Percentiles rank a stretch among this genome's conserved stretches.
Evolutionary conservation across 2,888 invertebrate species (phyloP).

Genomic region (Erebia epiphron): DNA sequence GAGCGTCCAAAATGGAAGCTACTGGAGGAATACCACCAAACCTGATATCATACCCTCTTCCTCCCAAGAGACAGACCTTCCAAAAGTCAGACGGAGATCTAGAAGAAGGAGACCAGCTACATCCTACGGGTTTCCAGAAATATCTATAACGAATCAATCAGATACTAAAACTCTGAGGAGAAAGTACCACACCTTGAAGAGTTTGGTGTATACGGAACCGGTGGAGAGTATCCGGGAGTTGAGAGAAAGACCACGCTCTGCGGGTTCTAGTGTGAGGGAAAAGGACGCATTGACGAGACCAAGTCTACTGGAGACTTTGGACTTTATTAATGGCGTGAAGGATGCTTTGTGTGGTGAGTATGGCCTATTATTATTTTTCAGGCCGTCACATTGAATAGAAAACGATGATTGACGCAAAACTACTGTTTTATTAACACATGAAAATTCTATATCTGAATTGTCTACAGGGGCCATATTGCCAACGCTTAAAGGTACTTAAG

Average conservation of each 20-base stretch:
- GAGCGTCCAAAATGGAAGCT: slow-evolving; percentile 68
- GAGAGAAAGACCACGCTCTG: slow-evolving; percentile 69
- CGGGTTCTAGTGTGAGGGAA: slow-evolving; percentile 71
- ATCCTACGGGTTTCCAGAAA: slow-evolving; percentile 72
- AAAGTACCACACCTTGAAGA: slow-evolving; percentile 62
- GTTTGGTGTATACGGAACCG: slow-evolving; percentile 71
- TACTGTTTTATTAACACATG: too few relatives aligned
- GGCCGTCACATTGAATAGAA: neutral
- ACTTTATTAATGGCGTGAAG: slow-evolving; percentile 75
- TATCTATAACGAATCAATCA: slow-evolving; percentile 66
- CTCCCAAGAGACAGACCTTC: slow-evolving; percentile 54
- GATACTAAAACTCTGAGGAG: slow-evolving; percentile 60
- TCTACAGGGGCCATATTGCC: too few relatives aligned
- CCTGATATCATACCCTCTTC: slow-evolving; percentile 72
- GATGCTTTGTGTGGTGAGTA: slow-evolving; percentile 69
- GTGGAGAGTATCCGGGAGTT: slow-evolving; percentile 70
- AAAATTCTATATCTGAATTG: too few relatives aligned
- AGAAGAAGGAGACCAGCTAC: slow-evolving; percentile 62
- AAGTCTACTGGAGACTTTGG: slow-evolving; percentile 72
- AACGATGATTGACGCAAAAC: neutral
- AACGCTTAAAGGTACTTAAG: too few relatives aligned
- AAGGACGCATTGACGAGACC: slow-evolving; percentile 71
- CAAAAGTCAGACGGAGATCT: slow-evolving; percentile 59
- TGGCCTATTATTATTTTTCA: neutral
- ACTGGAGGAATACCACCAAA: slow-evolving; percentile 70